Base-by-base conservation (phyloP, 2,888 invertebrate genomes). In the Arenicola marina region DNA sequence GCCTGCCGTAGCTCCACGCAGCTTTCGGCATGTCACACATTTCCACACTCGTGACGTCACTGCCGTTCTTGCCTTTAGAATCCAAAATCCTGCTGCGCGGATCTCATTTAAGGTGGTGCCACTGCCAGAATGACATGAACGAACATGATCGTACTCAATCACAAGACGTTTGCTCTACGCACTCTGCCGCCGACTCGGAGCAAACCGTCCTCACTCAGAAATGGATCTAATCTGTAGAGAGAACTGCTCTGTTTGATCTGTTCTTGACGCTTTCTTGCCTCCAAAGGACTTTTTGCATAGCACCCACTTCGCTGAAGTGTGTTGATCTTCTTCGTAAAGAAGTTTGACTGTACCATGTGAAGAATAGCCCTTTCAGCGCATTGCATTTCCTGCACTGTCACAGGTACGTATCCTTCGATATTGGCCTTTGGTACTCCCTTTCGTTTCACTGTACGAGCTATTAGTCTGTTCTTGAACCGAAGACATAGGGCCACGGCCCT, bases 401-500 rank as follows among this genome's bases (percentile, higher is more conserved):
- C 15, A 48, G n/a, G 26, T 18, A 7, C 15, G 29, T 7, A 28
- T 11, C 31, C 32, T 11, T 31, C 33, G 7, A 24, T 11, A 53
- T 31, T 4, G 28, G 7, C 24, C 7, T 53, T 7, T 31, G 24
- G 7, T 21, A 24, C 15, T n/a, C 7, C 24, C n/a, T 11, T 7
- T n/a, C 24, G 29, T 53, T 32, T 7, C 53, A 53, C 7, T 15
- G 7, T 28, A 11, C 56, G 4, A 11, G 11, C 21, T 24, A 38
- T 7, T n/a, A 56, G 26, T 18, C 7, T 4, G 11, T 7, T 21
- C 26, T 56, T 33, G 11, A 56, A 4, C n/a, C 56, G 24, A 33
- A 58, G 29, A 38, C 21, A 56, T 4, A 59, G n/a, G 11, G 59
- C 59, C 4, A 59, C 56, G 18, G 59, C 59, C 24, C 29, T 59